Base-by-base conservation (phyloP, 2,113 vertebrate species). In the Pagrus major region DNA sequence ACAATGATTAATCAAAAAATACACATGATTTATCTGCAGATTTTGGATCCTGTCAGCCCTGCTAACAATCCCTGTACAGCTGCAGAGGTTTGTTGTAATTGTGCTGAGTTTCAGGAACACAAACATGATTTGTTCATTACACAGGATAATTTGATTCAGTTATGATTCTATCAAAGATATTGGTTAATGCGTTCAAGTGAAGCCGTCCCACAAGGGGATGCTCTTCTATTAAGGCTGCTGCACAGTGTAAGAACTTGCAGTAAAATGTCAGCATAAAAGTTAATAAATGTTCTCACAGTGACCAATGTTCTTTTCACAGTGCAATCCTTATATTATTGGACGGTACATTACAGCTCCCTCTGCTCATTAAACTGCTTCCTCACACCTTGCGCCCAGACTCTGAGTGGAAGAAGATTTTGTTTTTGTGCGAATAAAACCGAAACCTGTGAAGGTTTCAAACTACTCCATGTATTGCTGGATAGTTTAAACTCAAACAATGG, bases 211-310 rank as follows among this genome's bases (percentile, higher is more conserved):
- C 16, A 2, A 5, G 25, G 52, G 3, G 9, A 39, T 4, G 33
- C 25, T 14, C 2, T 9, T 60, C 37, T 14, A 55, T 72, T 67
- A 63, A 25, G 75, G 16, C 5, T 27, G 61, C 31, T 41, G 37
- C 54, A 68, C 18, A 16, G 16, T 27, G 12, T n/a, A n/a, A 64
- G 16, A 68, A 37, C 27, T 16, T 8, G 23, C n/a, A 61, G 37
- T 51, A 3, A 49, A 54, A 44, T 23, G 33, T 16, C 8, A 39
- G n/a, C n/a, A 31, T 31, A 16, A 65, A 65, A 31, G 21, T 27
- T 60, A 63, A 58, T 73, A 70, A 29, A 71, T 31, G 31, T 71
- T 41, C 25, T 33, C 14, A 68, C 42, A 61, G 23, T 39, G 39
- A 41, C 23, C 29, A 49, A 35, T 67, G 59, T 58, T 79, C 54